Evolutionary conservation across 64 coral and sea anemone genomes (phyloP), one percentile per base, ranked within the genome.

Genomic region (Actinia equina): DNA sequence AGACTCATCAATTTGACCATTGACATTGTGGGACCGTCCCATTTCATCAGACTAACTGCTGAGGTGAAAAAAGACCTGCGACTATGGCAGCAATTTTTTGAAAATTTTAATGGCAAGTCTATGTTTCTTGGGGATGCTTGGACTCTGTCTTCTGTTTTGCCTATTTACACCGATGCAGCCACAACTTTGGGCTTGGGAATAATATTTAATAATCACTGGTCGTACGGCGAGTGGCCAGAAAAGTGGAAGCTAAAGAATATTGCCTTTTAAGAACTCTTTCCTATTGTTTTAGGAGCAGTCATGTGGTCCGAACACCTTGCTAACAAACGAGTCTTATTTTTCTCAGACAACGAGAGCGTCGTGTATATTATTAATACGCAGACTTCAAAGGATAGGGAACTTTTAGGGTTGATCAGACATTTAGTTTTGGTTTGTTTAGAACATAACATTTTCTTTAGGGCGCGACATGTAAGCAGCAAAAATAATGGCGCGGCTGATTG

Each of bases 111-210:
- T 43, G 77, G 16, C 5, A 79, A 53, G 54, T 82, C 87, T 43
- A 41, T 89, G 53, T 89, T 89, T 58, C 53, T 82, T 82, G 78
- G 67, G 17, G 86, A 74, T 1, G 86, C 43, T 19, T 87, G 86
- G 86, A 19, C 65, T 46, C 20, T 44, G 17, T 87, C 70, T n/a
- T 37, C 26, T 2, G 12, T n/a, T 17, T 23, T 87, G 5, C 0
- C n/a, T 16, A 37, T 71, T 54, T 64, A 77, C 42, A 46, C 18
- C 27, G 59, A 74, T n/a, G 62, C 18, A 9, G 18, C 62, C 62
- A 65, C 22, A n/a, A 65, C 18, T 7, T 65, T 65, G 1, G 62
- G 62, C 60, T 64, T 64, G 4, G 61, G 18, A 20, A 65, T 65
- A 65, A 65, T 65, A 65, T 65, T 65, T 65, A 8, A 65, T 65